A percentile compares a stretch with the other conserved stretches of the same genome.
These are phyloP conservation scores for Eumaeus atala DNA, from an alignment of 1,140 invertebrate species.

Conservation along the genomic window DNA sequence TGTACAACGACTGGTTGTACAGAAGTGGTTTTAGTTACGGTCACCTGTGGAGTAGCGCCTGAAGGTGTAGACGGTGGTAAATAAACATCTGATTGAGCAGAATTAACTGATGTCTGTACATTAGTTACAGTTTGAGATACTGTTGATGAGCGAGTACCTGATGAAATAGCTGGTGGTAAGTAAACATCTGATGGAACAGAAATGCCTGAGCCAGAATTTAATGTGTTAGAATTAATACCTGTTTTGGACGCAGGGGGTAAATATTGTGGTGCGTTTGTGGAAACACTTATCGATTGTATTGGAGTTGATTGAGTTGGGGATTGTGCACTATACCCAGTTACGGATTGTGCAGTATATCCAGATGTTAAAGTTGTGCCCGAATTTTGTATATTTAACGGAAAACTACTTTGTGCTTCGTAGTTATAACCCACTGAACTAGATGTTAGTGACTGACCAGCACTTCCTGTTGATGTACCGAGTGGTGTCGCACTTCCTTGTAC, in stretches of 20 bases:
- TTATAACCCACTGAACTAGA: not conserved
- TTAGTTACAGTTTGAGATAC: not conserved
- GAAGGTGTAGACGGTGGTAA: slow-evolving; percentile 7
- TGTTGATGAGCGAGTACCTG: slow-evolving; percentile 7
- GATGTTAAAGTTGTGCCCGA: slow-evolving; percentile 15
- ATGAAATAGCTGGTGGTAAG: slow-evolving; percentile 17
- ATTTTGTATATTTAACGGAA: not conserved
- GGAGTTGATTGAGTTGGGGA: slow-evolving; percentile 4
- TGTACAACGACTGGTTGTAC: not conserved
- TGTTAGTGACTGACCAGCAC: not conserved
- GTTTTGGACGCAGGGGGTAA: slow-evolving; percentile 32
- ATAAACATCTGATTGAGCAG: not conserved
- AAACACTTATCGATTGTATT: slow-evolving; percentile 19
- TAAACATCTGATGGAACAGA: slow-evolving; percentile 20
- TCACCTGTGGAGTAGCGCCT: slow-evolving; percentile 14
- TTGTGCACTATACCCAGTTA: not conserved
- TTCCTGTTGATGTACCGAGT: not conserved
- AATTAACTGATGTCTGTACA: not conserved
- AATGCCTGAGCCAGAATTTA: slow-evolving; percentile 7
- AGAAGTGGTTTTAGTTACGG: slow-evolving; percentile 15
- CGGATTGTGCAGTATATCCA: not conserved
- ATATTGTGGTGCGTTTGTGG: slow-evolving; percentile 47
- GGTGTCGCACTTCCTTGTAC: not conserved
- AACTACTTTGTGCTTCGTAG: not conserved
- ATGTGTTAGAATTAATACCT: slow-evolving; percentile 19